A percentile compares a stretch with the other conserved stretches of the same genome.
Evolutionary conservation across 2,888 invertebrate species (phyloP).

Genomic region (Macroteleia sp.): DNA sequence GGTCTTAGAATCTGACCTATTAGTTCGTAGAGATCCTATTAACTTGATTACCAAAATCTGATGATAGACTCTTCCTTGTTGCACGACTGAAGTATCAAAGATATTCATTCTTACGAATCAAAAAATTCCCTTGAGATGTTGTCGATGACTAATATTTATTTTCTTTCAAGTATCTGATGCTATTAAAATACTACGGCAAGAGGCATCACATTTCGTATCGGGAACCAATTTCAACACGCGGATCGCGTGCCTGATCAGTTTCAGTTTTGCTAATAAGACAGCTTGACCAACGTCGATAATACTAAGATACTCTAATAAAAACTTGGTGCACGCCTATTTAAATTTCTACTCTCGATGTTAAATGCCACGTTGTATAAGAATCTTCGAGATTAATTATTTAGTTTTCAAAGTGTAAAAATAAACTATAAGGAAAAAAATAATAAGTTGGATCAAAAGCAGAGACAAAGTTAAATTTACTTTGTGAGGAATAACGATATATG

Average conservation of each 20-base stretch:
- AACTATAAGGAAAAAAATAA: no score
- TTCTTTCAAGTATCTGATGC: slow-evolving; percentile 40
- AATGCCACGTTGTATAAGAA: slow-evolving; percentile 8
- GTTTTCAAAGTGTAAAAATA: no score
- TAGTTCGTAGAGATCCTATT: slow-evolving; percentile 33
- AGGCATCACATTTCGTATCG: slow-evolving; percentile 49
- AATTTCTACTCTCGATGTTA: slow-evolving; percentile 44
- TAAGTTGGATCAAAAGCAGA: no score
- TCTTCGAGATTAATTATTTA: background rate
- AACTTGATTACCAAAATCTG: slow-evolving; percentile 48
- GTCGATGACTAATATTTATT: slow-evolving; percentile 49
- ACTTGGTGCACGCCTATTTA: slow-evolving; percentile 26
- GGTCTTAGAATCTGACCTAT: slow-evolving; percentile 9
- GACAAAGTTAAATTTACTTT: no score
- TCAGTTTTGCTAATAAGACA: slow-evolving; percentile 57
- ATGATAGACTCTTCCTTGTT: slow-evolving; percentile 29
- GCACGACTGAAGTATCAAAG: background rate
- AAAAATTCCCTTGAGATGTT: slow-evolving; percentile 41
- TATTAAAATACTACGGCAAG: slow-evolving; percentile 45
- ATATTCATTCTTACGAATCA: slow-evolving; percentile 5
- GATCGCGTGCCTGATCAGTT: slow-evolving; percentile 55
- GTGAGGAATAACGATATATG: no score
- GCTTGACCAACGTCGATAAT: slow-evolving; percentile 40
- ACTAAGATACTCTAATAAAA: slow-evolving; percentile 35
- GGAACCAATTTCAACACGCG: slow-evolving; percentile 47